Conservation (phyloP, 2,888 invertebrate species). For the Drosophila leonis region DNA sequence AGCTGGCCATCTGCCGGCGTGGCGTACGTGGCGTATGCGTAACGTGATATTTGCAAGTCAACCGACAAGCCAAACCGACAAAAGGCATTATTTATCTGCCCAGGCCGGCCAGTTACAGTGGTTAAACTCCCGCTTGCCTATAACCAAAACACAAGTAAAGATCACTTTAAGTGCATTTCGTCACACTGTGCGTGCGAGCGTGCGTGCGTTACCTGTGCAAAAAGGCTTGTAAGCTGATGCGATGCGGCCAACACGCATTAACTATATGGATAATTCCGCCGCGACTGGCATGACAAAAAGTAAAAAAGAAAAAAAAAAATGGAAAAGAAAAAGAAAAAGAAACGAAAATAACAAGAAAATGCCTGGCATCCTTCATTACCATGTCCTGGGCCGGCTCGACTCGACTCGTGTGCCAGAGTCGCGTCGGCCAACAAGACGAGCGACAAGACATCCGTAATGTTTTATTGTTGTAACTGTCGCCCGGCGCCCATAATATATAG, state of each 20-base stretch:
- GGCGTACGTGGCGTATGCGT: conserved; percentile 64
- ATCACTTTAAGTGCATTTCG: neutral
- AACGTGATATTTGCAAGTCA: conserved; percentile 69
- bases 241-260: conserved; percentile 58
- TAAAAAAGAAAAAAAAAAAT: no score
- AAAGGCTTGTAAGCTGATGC: conserved; percentile 57
- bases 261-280: conserved; percentile 73
- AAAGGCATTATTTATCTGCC: conserved; percentile 66
- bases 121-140: neutral
- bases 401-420: conserved; percentile 4
- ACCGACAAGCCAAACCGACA: conserved; percentile 47
- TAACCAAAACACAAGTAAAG: no score
- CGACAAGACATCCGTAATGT: conserved; percentile 74
- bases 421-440: conserved; percentile 42
- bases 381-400: conserved; percentile 12
- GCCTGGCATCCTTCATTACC: conserved; percentile 76
- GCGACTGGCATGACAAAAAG: conserved; percentile 51
- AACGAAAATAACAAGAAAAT: conserved; percentile 73
- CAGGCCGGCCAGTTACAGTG: conserved; percentile 25
- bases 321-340: neutral
- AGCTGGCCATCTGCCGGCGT: conserved; percentile 33
- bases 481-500: conserved; percentile 71
- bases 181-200: conserved; percentile 59
- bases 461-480: conserved; percentile 81
- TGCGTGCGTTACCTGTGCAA: conserved; percentile 54